Evolutionary conservation across 2,888 invertebrate genomes (phyloP), one percentile per base, ranked within the genome.

Genomic region (Scaptomyza cyrtandrae): DNA sequence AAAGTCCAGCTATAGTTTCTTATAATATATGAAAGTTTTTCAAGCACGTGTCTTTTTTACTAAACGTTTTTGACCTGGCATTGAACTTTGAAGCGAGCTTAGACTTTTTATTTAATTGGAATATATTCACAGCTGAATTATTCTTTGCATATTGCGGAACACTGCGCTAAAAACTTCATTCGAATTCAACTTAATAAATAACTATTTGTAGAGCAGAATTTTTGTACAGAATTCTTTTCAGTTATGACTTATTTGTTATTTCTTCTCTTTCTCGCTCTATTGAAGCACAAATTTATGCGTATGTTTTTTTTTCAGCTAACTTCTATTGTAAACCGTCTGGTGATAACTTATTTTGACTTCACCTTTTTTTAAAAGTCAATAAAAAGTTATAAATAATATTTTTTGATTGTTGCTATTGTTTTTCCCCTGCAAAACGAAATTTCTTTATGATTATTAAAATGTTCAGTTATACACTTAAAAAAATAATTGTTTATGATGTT

Each of bases 361-460:
- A 49, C 31, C 27, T 33, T 45, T 56, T 73, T 58, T 76, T 59
- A 70, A 63, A 70, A 62, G 48, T 35, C 61, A 64, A 77, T 83
- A 83, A 71, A 77, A 62, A 71, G 66, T 67, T 79, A 76, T 62
- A 63, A 66, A 80, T 71, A 71, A 61, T 66, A 65, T 75, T 53
- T 3, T 35, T 48, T 14, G 49, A 31, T 43, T 56, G 27, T 46
- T 54, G 41, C 45, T n/a, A 27, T 54, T 58, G 60, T 76, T 55
- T 19, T 74, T 55, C 65, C 64, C 60, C 57, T 11, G 11, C 7
- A 19, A 50, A 33, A 33, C 37, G 16, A 31, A 64, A 59, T 57
- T 59, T 54, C 53, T 39, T 71, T 49, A 37, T 50, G 53, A 10
- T 16, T 6, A 35, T 37, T 9, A 44, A 46, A 24, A 43, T 27